These are phyloP conservation scores for Esox niger DNA, from an alignment of 2,113 vertebrate species.

Conservation along the genomic window DNA sequence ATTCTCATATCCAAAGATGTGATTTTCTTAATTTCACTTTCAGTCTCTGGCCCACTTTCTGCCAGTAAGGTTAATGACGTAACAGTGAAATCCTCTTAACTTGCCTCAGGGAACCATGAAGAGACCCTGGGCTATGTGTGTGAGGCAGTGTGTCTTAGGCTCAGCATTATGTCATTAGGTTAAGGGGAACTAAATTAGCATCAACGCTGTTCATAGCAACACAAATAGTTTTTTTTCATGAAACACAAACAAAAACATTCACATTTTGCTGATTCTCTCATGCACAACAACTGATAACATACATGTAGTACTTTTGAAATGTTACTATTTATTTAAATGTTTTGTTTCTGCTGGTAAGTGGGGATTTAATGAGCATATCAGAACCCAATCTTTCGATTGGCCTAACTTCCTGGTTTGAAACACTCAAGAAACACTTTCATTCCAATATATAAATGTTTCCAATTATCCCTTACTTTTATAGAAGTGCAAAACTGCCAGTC, in stretches of 20 bases:
- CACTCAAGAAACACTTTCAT: neutral
- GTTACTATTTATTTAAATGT: too few relatives aligned
- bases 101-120: constrained; percentile 13
- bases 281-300: too few relatives aligned
- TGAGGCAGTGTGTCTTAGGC: too few relatives aligned
- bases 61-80: constrained; percentile 39
- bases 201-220: neutral
- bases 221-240: neutral
- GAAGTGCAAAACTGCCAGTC: constrained; percentile 92
- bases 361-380: too few relatives aligned
- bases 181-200: neutral
- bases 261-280: too few relatives aligned
- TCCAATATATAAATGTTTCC: neutral
- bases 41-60: constrained; percentile 15
- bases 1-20: neutral
- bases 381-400: too few relatives aligned
- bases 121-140: constrained; percentile 42
- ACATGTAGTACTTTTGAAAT: too few relatives aligned
- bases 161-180: neutral
- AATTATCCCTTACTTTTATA: constrained; percentile 53
- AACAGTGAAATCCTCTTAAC: constrained; percentile 63
- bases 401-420: neutral
- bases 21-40: neutral
- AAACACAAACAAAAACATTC: too few relatives aligned
- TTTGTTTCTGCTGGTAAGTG: too few relatives aligned